A percentile compares a stretch with the other conserved stretches of the same genome.
Conservation (phyloP, 2,113 vertebrate genomes). For the Hylia prasina region DNA sequence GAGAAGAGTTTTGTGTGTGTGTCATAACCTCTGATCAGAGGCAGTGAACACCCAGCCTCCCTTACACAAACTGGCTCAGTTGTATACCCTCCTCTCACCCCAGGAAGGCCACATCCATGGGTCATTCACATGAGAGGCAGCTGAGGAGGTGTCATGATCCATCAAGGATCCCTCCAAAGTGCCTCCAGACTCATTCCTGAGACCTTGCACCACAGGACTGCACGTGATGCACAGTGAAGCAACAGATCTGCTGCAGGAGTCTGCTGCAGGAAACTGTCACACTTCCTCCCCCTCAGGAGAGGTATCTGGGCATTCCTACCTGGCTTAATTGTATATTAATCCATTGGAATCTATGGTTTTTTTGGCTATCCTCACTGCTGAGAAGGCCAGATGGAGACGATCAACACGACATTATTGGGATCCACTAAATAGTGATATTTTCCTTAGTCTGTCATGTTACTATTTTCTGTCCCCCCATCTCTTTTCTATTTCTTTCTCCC, state of each 20-base stretch:
- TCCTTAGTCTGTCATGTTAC: background rate
- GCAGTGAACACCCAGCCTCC: background rate
- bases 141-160: too few relatives aligned
- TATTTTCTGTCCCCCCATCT: background rate
- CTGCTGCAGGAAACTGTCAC: background rate
- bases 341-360: background rate
- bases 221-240: rapidly evolving
- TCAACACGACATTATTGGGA: background rate
- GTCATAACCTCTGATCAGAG: rapidly evolving
- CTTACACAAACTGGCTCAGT: background rate
- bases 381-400: background rate
- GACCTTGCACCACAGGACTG: background rate
- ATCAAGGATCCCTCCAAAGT: too few relatives aligned
- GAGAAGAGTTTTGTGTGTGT: background rate
- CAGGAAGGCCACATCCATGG: background rate
- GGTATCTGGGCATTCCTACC: background rate
- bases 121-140: background rate
- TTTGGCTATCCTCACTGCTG: rapidly evolving
- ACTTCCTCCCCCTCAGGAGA: background rate
- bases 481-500: background rate
- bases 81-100: too few relatives aligned
- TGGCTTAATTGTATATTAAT: background rate
- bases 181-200: background rate
- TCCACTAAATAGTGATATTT: background rate
- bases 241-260: background rate